Conservation (phyloP, 1,140 invertebrate species). For the Radopholus similis region DNA sequence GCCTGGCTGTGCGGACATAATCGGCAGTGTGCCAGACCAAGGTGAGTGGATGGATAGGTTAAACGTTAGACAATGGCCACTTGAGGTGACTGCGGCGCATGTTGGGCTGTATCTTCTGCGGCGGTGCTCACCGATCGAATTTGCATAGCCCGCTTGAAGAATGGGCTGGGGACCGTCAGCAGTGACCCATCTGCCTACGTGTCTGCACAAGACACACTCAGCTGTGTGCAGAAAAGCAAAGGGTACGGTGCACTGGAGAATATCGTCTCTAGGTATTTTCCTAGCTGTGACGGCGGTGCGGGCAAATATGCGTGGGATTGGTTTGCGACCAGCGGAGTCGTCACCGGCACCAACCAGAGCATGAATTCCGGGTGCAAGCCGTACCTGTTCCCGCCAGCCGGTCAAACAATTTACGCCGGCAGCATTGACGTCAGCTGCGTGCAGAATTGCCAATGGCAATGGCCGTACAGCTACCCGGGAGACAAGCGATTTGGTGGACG, state of each 20-base stretch:
- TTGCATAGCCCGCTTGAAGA: constrained; percentile 77
- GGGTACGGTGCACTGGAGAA: not conserved
- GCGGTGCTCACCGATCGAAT: constrained; percentile 76
- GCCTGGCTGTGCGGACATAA: constrained; percentile 75
- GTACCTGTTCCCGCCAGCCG: not conserved
- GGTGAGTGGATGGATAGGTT: constrained; percentile 38
- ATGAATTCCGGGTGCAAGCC: constrained; percentile 6
- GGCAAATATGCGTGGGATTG: not conserved
- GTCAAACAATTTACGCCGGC: no score
- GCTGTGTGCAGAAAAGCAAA: not conserved
- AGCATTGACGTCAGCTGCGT: no score
- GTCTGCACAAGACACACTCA: constrained; percentile 4
- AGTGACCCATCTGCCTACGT: not conserved
- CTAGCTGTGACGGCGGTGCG: not conserved
- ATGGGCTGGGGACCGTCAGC: constrained; percentile 62
- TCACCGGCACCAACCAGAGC: constrained; percentile 10
- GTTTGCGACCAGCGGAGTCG: not conserved
- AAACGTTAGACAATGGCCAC: not conserved
- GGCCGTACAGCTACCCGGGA: no score
- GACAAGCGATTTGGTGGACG: no score
- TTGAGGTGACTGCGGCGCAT: constrained; percentile 58
- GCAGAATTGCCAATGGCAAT: no score
- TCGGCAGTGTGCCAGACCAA: constrained; percentile 63
- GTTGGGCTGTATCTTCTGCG: constrained; percentile 50
- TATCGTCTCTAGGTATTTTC: not conserved